Base-by-base conservation (phyloP, 2,888 invertebrate genomes). In the Daptonema setosum region DNA sequence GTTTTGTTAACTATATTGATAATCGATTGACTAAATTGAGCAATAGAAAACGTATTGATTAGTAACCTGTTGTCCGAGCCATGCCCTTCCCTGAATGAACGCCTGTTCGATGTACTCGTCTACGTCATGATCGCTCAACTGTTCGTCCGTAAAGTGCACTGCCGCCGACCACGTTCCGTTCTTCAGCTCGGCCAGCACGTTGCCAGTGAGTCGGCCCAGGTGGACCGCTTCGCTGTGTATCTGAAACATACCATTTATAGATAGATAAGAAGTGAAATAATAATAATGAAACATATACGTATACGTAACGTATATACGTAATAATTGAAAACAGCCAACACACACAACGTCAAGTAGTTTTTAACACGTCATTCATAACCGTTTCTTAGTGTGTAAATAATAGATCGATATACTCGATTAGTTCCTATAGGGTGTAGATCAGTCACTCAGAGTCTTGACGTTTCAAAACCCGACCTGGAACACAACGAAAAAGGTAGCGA, bases 91-190 rank as follows among this genome's bases (percentile, higher is more conserved):
- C 56, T 68, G 66, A 51, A 66, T 63, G 56, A 67, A 69, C 2
- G 65, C 67, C 63, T 68, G 63, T 43, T 70, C 66, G 8, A 70
- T 63, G 59, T 69, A 68, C 26, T 64, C 60, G 56, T 70, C 68
- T 47, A 66, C 63, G 52, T 68, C 62, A 45, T 68, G 60, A 45
- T 68, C 67, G 5, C 11, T 24, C 35, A 68, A 54, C 52, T 66
- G 64, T 43, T 62, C 63, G 48, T 65, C 66, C 2, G 68, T 69
- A 55, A 64, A 68, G 55, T 70, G 67, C 60, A 64, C 60, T 1
- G 65, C 67, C 25, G 61, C 61, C 1, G 61, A 58, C 68, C 67
- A 68, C 54, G 66, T 65, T n/a, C 63, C 60, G 1, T 64, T 64
- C 48, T 24, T 8, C 45, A 45, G 28, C 26, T 52, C 51, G 14